A percentile compares a stretch with the other conserved stretches of the same genome.
Conservation (phyloP, 2,888 invertebrate genomes). For the Polydesmus complanatus region DNA sequence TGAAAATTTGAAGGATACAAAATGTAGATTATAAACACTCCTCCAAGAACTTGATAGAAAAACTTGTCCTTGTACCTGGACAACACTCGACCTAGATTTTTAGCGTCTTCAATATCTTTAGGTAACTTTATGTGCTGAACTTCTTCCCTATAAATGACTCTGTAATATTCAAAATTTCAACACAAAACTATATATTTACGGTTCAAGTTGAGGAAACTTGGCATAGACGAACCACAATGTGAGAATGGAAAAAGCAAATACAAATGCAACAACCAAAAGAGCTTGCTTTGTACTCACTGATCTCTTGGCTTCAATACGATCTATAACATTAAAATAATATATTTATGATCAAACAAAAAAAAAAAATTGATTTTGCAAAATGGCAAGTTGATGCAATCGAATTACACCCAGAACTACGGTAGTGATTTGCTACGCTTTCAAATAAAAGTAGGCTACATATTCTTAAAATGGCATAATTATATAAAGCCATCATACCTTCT, state of each 20-base stretch:
- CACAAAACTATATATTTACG: too few species aligned
- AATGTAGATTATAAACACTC: constrained; percentile 79
- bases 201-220: constrained; percentile 12
- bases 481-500: too few species aligned
- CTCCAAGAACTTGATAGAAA: constrained; percentile 77
- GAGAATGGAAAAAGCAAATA: constrained; percentile 7
- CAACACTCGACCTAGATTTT: constrained; percentile 76
- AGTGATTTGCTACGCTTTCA: too few species aligned
- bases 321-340: too few species aligned
- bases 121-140: constrained; percentile 75
- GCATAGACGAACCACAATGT: constrained; percentile 8
- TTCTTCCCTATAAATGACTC: constrained; percentile 55
- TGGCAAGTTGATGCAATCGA: too few species aligned
- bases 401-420: too few species aligned
- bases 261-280: constrained; percentile 1
- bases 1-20: constrained; percentile 74
- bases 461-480: too few species aligned
- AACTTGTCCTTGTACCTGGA: constrained; percentile 85
- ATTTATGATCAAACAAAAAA: too few species aligned
- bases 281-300: constrained; percentile 7
- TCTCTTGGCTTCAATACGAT: too few species aligned
- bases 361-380: too few species aligned
- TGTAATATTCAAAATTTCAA: too few species aligned
- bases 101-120: constrained; percentile 87
- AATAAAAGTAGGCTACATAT: too few species aligned